phyloP scores from a whole-genome alignment of 1,140 invertebrate species.

The Camponotus floridanus region DNA sequence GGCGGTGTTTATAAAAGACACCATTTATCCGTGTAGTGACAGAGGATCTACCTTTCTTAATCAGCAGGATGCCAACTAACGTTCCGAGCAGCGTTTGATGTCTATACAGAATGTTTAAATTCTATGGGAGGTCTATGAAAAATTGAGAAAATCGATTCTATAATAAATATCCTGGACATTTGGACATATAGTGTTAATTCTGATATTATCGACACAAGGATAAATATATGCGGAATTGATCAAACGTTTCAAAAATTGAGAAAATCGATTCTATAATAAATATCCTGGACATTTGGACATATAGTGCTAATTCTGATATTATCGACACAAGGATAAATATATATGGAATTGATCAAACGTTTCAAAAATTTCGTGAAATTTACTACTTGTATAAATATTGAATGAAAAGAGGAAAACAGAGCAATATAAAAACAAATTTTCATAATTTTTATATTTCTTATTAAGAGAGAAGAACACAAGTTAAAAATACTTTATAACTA shows the following conservation, averaged over 20 bases:
- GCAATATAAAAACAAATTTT: background rate
- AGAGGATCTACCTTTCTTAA: conserved; percentile 54
- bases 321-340: background rate
- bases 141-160: conserved; percentile 8
- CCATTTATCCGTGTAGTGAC: conserved; percentile 69
- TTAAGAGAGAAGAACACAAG: too few relatives aligned
- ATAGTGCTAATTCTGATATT: background rate
- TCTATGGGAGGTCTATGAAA: background rate
- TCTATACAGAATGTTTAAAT: background rate
- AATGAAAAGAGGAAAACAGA: background rate
- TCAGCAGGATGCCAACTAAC: conserved; percentile 44
- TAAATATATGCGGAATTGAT: background rate
- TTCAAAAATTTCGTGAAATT: background rate
- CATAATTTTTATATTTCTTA: too few relatives aligned
- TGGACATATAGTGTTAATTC: conserved; percentile 6
- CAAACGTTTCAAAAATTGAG: background rate
- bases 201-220: background rate
- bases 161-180: background rate
- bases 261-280: background rate
- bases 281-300: background rate
- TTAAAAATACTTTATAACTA: background rate
- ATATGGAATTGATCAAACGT: background rate
- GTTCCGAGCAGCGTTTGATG: conserved; percentile 17
- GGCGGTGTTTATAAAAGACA: conserved; percentile 64
- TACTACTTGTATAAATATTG: background rate